Conservation (phyloP, 1,140 invertebrate genomes). For the Drosophila sechellia region DNA sequence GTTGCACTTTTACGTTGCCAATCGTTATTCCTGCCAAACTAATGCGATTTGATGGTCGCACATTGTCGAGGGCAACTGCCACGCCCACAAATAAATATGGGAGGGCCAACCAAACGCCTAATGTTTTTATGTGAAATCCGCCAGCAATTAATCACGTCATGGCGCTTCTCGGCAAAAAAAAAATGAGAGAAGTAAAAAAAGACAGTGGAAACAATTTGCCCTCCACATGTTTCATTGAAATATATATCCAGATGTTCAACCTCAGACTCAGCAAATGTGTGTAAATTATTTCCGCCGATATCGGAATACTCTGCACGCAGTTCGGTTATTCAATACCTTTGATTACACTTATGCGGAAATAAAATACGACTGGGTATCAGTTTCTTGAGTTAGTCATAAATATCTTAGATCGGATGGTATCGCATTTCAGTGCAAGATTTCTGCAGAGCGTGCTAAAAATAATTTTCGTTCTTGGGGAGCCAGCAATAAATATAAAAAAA, state of each 20-base stretch:
- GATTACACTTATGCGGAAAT: slow-evolving; percentile 6
- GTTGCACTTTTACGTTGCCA: neutral
- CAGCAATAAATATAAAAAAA: neutral
- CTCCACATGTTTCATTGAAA: slow-evolving; percentile 41
- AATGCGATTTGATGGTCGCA: slow-evolving; percentile 40
- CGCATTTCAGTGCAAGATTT: slow-evolving; percentile 8
- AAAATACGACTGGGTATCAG: neutral
- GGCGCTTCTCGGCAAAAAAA: slow-evolving; percentile 22
- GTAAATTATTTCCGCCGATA: neutral
- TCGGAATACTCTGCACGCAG: slow-evolving; percentile 11
- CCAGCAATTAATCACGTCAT: slow-evolving; percentile 56
- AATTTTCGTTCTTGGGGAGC: neutral
- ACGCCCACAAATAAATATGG: slow-evolving; percentile 12
- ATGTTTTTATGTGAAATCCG: neutral
- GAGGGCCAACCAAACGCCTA: slow-evolving; percentile 8
- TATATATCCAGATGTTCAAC: slow-evolving; percentile 34
- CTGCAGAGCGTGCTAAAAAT: slow-evolving; percentile 5
- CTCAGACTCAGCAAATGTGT: slow-evolving; percentile 2
- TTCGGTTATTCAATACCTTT: slow-evolving; percentile 10
- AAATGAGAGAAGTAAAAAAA: slow-evolving; percentile 8
- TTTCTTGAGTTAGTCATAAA: slow-evolving; percentile 8
- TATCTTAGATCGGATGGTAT: neutral
- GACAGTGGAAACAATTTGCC: slow-evolving; percentile 30
- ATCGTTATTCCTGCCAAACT: slow-evolving; percentile 18
- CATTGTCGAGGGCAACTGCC: slow-evolving; percentile 8